Evolutionary conservation across 2,113 vertebrate species (phyloP), one percentile per base, ranked within the genome.

Genomic region (Pimephales promelas): DNA sequence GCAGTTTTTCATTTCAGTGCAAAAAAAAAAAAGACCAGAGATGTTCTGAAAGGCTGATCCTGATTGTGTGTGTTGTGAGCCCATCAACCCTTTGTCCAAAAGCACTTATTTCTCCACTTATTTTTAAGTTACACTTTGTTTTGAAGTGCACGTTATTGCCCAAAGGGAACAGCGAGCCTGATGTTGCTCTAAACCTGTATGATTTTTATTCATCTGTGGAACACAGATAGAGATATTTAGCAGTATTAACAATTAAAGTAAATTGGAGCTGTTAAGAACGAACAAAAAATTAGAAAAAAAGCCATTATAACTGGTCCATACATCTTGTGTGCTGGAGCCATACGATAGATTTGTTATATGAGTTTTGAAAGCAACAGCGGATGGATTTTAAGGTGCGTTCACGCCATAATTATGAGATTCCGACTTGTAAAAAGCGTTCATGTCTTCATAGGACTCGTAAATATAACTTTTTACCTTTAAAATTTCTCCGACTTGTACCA

Each of bases 131-230:
- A 77, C 86, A 85, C 86, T 87, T 82, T 79, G 74, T 83, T 78
- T 84, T 81, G 20, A 84, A 84, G 80, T 85, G 83, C 79, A 81
- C 31, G 43, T 85, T 78, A 82, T 82, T 62, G 62, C 71, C 64
- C 62, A 73, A 72, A 71, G n/a, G 11, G 22, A 54, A 36, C 22
- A 36, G 18, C 4, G 31, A 36, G 31, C 3, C 20, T 22, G 9
- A 22, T 28, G 31, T 10, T 4, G 18, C 64, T 36, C 18, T 34
- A 68, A 10, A 68, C 31, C 16, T 18, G 16, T 66, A 18, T 66
- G 5, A 40, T 70, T 70, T n/a, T 11, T 34, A 40, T 70, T 70
- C 34, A 70, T 70, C 34, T 40, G 66, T 70, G 20, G 34, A 70
- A 70, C 34, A 70, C 34, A 40, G 10, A 36, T 10, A 66, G 31